These are phyloP conservation scores for Yoshiicerus persimilis DNA, from an alignment of 1,140 invertebrate genomes.

Conservation along the genomic window DNA sequence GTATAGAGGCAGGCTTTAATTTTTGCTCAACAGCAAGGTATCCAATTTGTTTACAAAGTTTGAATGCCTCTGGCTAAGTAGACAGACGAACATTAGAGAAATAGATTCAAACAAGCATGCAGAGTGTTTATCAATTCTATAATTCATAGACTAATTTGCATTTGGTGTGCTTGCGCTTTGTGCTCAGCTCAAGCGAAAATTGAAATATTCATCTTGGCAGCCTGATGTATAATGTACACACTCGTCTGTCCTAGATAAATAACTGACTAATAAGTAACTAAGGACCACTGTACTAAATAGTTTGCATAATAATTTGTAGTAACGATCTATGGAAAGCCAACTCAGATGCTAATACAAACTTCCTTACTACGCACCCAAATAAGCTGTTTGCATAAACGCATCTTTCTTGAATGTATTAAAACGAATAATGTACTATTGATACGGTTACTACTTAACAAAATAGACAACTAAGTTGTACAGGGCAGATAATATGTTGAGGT, in stretches of 20 bases:
- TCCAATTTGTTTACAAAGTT: neutral
- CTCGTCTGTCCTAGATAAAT: too few species aligned
- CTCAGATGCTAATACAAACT: neutral
- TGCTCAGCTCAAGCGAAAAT: neutral
- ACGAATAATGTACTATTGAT: too few species aligned
- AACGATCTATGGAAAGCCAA: too few species aligned
- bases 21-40: neutral
- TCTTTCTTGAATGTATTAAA: too few species aligned
- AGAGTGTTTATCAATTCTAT: neutral
- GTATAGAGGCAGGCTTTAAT: neutral
- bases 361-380: too few species aligned
- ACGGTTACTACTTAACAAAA: too few species aligned
- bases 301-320: too few species aligned
- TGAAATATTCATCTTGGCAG: neutral
- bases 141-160: neutral
- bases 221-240: neutral
- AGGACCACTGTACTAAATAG: too few species aligned
- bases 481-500: too few species aligned
- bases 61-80: neutral
- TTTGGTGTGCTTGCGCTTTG: neutral
- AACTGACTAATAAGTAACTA: neutral
- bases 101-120: neutral
- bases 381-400: too few species aligned
- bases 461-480: too few species aligned
- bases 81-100: neutral